A percentile compares a stretch with the other conserved stretches of the same genome.
Evolutionary conservation across 1,140 invertebrate genomes (phyloP).

Genomic region (Pogonus chalceus): DNA sequence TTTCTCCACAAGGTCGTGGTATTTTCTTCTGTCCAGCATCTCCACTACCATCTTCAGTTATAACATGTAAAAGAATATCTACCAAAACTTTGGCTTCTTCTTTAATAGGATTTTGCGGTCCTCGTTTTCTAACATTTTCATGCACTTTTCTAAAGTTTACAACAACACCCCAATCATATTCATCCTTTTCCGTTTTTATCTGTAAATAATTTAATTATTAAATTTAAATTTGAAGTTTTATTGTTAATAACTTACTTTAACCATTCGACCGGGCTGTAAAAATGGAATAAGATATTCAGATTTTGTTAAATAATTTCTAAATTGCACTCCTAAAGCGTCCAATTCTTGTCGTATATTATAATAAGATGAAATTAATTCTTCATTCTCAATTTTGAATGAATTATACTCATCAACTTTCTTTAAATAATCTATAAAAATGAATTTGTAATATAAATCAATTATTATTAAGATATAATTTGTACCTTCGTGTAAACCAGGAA

Average conservation of each 20-base stretch:
- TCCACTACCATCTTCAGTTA: slow-evolving; percentile 37
- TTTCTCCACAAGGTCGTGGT: slow-evolving; percentile 53
- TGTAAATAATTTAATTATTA: slow-evolving; percentile 31
- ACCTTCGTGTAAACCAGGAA: slow-evolving; percentile 83
- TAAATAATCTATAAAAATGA: slow-evolving; percentile 61
- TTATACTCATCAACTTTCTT: slow-evolving; percentile 56
- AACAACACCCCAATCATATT: slow-evolving; percentile 95
- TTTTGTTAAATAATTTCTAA: slow-evolving; percentile 68
- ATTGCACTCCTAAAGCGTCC: slow-evolving; percentile 59
- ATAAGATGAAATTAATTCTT: slow-evolving; percentile 72
- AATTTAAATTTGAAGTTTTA: slow-evolving; percentile 52
- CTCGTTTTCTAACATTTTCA: slow-evolving; percentile 32
- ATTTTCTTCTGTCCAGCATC: slow-evolving; percentile 44
- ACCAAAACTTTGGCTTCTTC: slow-evolving; percentile 56
- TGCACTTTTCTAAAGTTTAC: slow-evolving; percentile 81
- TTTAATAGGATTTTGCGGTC: slow-evolving; percentile 46
- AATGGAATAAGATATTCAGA: slow-evolving; percentile 88
- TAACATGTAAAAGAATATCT: slow-evolving; percentile 73
- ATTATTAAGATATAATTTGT: too few relatives aligned
- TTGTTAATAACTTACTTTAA: slow-evolving; percentile 56
- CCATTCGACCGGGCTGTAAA: slow-evolving; percentile 83
- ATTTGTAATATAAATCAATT: too few relatives aligned
- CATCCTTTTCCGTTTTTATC: slow-evolving; percentile 74
- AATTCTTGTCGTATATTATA: slow-evolving; percentile 78
- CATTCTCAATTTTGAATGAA: slow-evolving; percentile 54